Evolutionary conservation across 2,888 invertebrate genomes (phyloP).

Genomic region (Pollenia griseotomentosa): DNA sequence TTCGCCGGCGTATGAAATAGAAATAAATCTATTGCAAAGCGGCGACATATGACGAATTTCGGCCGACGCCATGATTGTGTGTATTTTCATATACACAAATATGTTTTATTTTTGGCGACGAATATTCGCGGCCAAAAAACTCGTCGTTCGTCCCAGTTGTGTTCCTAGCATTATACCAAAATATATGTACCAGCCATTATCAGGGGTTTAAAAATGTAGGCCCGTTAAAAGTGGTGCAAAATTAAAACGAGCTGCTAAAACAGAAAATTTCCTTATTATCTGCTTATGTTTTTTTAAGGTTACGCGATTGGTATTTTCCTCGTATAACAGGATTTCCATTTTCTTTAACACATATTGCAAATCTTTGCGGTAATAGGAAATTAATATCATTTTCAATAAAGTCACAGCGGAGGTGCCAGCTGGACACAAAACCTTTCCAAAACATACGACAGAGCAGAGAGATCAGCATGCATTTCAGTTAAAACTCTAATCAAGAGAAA

Average conservation of each 20-base stretch:
- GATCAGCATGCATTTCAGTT: constrained; percentile 79
- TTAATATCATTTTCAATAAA: constrained; percentile 78
- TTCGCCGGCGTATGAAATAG: too few species aligned
- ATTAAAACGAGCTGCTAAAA: constrained; percentile 77
- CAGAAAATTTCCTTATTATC: constrained; percentile 70
- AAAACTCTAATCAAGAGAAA: constrained; percentile 78
- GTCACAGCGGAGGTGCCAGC: constrained; percentile 80
- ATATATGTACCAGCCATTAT: constrained; percentile 74
- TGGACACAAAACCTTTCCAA: constrained; percentile 77
- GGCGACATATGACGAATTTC: too few species aligned
- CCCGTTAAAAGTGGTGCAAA: constrained; percentile 79
- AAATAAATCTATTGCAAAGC: too few species aligned
- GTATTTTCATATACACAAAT: too few species aligned
- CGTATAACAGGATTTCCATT: constrained; percentile 73
- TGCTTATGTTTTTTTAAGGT: constrained; percentile 26
- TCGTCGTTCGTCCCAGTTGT: too few species aligned
- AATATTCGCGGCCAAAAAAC: too few species aligned
- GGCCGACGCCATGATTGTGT: too few species aligned
- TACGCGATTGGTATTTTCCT: neutral
- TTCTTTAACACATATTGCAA: constrained; percentile 73
- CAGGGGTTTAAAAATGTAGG: constrained; percentile 78
- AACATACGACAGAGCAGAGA: constrained; percentile 48
- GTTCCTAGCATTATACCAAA: too few species aligned
- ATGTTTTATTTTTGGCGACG: too few species aligned
- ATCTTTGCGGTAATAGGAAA: constrained; percentile 76